Evolutionary conservation across 1,140 invertebrate genomes (phyloP).

Genomic region (Heliconius hewitsoni): DNA sequence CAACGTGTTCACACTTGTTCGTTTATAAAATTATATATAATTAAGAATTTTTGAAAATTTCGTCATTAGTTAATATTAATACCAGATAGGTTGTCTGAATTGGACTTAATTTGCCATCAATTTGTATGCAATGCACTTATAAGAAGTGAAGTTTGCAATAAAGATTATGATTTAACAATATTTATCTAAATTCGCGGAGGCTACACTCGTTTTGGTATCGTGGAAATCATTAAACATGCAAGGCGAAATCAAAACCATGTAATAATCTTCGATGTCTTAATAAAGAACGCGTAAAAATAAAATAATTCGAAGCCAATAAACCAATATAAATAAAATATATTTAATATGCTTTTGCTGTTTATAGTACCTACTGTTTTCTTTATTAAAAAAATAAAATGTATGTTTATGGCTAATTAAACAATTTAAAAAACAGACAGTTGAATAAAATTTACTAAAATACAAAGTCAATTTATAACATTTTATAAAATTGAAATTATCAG

Average conservation of each 20-base stretch:
- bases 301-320: neutral
- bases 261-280: neutral
- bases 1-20: conserved; percentile 27
- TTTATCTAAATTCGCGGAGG: conserved; percentile 10
- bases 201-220: neutral
- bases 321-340: neutral
- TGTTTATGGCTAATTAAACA: too few species aligned
- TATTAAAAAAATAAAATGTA: too few species aligned
- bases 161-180: neutral
- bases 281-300: neutral
- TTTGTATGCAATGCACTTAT: conserved; percentile 15
- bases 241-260: conserved; percentile 1
- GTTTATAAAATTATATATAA: neutral
- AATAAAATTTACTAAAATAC: too few species aligned
- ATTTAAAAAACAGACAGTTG: too few species aligned
- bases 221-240: conserved; percentile 5
- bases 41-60: neutral
- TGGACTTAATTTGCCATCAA: neutral
- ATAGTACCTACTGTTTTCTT: neutral
- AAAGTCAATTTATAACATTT: too few species aligned
- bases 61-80: neutral
- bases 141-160: conserved; percentile 5
- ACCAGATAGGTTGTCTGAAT: neutral
- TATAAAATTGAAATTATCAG: too few species aligned
- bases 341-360: neutral